Conservation (phyloP, 2,888 invertebrate species). For the Litoditis marina region DNA sequence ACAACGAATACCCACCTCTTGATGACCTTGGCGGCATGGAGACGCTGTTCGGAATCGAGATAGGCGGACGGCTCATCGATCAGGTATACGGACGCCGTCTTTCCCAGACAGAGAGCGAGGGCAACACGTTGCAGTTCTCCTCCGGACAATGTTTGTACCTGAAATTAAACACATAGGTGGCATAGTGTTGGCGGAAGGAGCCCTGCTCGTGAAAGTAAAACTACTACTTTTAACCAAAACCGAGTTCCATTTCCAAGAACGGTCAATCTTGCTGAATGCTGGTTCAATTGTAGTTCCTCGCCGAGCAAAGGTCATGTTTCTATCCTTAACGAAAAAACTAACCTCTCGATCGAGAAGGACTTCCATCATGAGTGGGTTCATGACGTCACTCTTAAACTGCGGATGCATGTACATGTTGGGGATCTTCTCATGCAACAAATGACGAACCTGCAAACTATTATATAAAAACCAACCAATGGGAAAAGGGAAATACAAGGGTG, state of each 20-base stretch:
- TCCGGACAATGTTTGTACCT: slow-evolving; percentile 88
- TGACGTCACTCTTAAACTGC: slow-evolving; percentile 93
- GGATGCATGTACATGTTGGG: slow-evolving; percentile 96
- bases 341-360: slow-evolving; percentile 53
- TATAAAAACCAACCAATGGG: background rate
- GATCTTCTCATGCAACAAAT: slow-evolving; percentile 90
- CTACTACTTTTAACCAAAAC: too few relatives aligned
- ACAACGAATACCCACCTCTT: slow-evolving; percentile 80
- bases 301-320: too few relatives aligned
- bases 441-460: slow-evolving; percentile 70
- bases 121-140: slow-evolving; percentile 98
- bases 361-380: slow-evolving; percentile 71
- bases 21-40: slow-evolving; percentile 97
- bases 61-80: slow-evolving; percentile 99
- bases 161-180: slow-evolving; percentile 20
- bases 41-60: slow-evolving; percentile 97
- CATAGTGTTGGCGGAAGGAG: too few relatives aligned
- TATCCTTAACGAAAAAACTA: too few relatives aligned
- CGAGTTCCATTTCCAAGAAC: too few relatives aligned
- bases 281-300: too few relatives aligned
- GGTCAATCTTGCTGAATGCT: too few relatives aligned
- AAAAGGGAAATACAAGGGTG: too few relatives aligned
- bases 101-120: slow-evolving; percentile 88
- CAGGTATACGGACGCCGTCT: slow-evolving; percentile 96
- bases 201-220: too few relatives aligned